phyloP scores from a whole-genome alignment of 1,140 invertebrate species.

The Bombus turneri region DNA sequence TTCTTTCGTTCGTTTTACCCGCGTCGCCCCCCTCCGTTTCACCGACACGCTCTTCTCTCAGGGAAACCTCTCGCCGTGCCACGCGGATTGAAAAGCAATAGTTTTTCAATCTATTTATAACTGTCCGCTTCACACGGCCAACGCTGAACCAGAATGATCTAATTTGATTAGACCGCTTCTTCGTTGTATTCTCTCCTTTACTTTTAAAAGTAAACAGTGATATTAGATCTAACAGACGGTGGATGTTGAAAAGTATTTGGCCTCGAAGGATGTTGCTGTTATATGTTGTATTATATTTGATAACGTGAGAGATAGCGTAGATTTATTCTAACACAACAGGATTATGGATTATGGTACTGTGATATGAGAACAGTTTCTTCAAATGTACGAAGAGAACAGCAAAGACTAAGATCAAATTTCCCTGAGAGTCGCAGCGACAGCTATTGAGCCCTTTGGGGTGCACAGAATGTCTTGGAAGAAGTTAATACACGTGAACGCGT shows the following conservation, averaged over 20 bases:
- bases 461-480: not conserved
- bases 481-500: not conserved
- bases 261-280: not conserved
- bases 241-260: not conserved
- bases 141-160: constrained; percentile 27
- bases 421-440: too few species aligned
- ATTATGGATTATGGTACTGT: too few species aligned
- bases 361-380: too few species aligned
- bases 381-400: not conserved
- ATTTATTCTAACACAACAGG: too few species aligned
- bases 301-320: not conserved
- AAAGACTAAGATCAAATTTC: not conserved
- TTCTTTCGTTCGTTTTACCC: constrained; percentile 60
- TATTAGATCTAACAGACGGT: not conserved
- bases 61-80: constrained; percentile 55
- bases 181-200: not conserved
- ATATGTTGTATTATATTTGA: too few species aligned
- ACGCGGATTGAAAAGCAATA: constrained; percentile 73
- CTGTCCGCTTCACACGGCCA: constrained; percentile 65
- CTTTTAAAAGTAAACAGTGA: fast-evolving
- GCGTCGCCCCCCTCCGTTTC: constrained; percentile 1
- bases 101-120: constrained; percentile 76
- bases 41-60: constrained; percentile 7
- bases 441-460: not conserved
- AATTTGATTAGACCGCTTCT: constrained; percentile 47